These are phyloP conservation scores for Himalopsyche anomala DNA, from an alignment of 2,888 invertebrate genomes.

Conservation along the genomic window DNA sequence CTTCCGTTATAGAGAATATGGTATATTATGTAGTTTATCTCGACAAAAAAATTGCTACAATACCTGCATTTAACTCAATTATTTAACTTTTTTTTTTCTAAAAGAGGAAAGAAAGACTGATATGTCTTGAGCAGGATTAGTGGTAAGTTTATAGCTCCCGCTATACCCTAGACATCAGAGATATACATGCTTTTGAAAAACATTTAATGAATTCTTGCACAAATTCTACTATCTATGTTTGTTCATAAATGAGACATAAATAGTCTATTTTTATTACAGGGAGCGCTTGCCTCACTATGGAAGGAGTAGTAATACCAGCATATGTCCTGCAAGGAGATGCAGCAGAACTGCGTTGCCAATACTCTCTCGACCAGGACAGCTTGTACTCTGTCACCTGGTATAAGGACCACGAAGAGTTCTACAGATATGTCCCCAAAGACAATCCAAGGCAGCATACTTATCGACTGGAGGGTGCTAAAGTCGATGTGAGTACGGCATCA, in stretches of 20 bases:
- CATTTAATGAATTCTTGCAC: too few species aligned
- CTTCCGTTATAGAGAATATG: too few species aligned
- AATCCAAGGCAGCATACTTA: conserved; percentile 70
- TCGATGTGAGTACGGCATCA: conserved; percentile 69
- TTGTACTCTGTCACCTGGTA: conserved; percentile 75
- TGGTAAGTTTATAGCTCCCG: too few species aligned
- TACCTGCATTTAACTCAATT: too few species aligned
- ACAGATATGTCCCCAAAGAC: conserved; percentile 71
- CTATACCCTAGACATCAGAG: too few species aligned
- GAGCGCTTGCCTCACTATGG: conserved; percentile 70
- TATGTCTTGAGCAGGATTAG: too few species aligned
- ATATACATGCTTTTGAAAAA: too few species aligned
- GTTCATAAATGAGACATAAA: background rate
- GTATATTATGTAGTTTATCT: too few species aligned
- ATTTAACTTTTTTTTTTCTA: too few species aligned
- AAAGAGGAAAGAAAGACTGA: too few species aligned
- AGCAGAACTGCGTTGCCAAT: conserved; percentile 73
- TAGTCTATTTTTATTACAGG: conserved; percentile 69
- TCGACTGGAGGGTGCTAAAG: conserved; percentile 70
- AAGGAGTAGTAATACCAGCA: conserved; percentile 71
- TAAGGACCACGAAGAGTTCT: conserved; percentile 75
- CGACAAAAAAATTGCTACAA: too few species aligned
- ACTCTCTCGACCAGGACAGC: conserved; percentile 71
- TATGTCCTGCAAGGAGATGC: conserved; percentile 71
- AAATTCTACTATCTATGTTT: background rate